Conservation (phyloP, 2,888 invertebrate genomes). For the Drosophila nigricruria region DNA sequence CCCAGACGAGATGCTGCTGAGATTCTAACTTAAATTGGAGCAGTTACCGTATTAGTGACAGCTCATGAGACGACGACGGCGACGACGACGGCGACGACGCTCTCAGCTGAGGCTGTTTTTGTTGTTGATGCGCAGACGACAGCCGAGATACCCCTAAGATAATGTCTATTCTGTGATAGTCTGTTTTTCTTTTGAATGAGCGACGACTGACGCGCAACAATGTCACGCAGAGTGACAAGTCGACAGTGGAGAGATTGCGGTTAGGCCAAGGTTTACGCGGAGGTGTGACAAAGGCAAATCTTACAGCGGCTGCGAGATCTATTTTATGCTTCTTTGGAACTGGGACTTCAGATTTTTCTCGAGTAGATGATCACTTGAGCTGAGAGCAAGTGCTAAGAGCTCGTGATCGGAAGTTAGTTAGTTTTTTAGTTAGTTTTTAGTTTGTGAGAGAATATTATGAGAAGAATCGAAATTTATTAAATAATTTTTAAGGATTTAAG, state of each 20-base stretch:
- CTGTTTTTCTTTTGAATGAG: conserved; percentile 53
- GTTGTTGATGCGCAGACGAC: conserved; percentile 44
- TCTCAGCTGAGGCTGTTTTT: conserved; percentile 18
- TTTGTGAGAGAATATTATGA: neutral
- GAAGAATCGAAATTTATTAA: neutral
- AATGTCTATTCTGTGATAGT: conserved; percentile 48
- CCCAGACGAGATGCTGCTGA: conserved; percentile 38
- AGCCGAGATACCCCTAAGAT: conserved; percentile 57
- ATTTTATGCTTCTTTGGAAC: neutral
- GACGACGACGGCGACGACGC: neutral
- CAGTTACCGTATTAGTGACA: conserved; percentile 59
- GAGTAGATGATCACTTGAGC: neutral
- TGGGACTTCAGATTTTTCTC: neutral
- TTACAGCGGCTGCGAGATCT: conserved; percentile 6
- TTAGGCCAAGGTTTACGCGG: conserved; percentile 63
- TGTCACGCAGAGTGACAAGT: conserved; percentile 59
- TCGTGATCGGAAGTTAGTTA: neutral
- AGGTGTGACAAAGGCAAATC: conserved; percentile 21
- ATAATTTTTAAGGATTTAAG: neutral
- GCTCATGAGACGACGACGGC: conserved; percentile 41
- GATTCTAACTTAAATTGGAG: conserved; percentile 73
- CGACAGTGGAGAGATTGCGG: conserved; percentile 32
- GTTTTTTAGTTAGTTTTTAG: no score
- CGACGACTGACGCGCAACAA: conserved; percentile 67
- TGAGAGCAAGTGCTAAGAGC: neutral